Evolutionary conservation across 2,888 invertebrate species (phyloP), one percentile per base, ranked within the genome.

Genomic region (Andricus quercusramuli): DNA sequence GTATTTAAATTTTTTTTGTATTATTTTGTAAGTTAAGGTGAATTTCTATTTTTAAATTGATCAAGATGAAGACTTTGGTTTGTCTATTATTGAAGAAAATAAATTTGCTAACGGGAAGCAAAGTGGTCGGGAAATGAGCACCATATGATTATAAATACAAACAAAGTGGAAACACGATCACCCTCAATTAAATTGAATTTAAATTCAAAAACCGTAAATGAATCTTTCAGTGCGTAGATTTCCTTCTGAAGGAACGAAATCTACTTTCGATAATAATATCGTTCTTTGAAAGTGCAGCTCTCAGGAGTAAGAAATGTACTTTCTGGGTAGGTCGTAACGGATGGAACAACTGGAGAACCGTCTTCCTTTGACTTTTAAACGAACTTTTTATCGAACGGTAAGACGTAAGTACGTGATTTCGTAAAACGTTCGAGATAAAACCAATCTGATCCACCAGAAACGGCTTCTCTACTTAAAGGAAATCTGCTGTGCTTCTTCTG

Each of bases 381-480:
- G 32, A 74, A 74, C 56, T 74, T 56, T 70, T 56, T 74, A 74
- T 74, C 74, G 32, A 74, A 74, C 29, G 25, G 64, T 64, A 29
- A 64, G 64, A 64, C 13, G 13, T 74, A 74, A 74, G 74, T 59
- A 74, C 37, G 74, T 74, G 74, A 74, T 74, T 74, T 74, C 37
- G 32, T 56, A 56, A 74, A 74, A n/a, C 56, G 74, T 59, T 74
- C 74, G 32, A 74, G 51, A 51, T 74, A 74, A 74, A 74, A 74
- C 74, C 56, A 74, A 32, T 59, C 56, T 59, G 56, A 74, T 56
- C 37, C 37, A 56, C n/a, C 51, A 74, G 74, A 32, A 74, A 74
- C 32, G 74, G 32, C 32, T 59, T 74, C 56, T 74, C 56, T 37
- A 20, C 37, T 56, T 56, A 17, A 17, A 2, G 56, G 59, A 51